phyloP scores from a whole-genome alignment of 2,113 vertebrate genomes.

The Tichodroma muraria region DNA sequence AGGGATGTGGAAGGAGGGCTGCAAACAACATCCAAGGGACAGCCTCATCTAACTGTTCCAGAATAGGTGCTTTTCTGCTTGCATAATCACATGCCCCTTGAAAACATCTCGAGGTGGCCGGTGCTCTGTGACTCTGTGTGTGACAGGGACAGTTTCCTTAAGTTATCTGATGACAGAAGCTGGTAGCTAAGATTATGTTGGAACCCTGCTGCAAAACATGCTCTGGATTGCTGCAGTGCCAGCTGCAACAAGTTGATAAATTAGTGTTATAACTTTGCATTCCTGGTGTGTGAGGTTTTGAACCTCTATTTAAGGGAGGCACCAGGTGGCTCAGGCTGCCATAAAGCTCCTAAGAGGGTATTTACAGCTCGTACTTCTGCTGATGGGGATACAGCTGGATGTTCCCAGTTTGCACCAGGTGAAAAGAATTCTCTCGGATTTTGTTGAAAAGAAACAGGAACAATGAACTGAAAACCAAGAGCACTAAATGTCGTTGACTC shows the following conservation, averaged over 20 bases:
- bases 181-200: background rate
- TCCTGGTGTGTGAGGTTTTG: background rate
- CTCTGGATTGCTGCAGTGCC: background rate
- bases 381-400: background rate
- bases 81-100: background rate
- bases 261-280: background rate
- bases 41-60: background rate
- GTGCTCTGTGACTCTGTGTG: background rate
- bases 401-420: background rate
- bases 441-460: background rate
- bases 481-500: background rate
- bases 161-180: background rate
- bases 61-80: background rate
- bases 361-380: background rate
- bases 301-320: background rate
- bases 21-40: background rate
- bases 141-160: background rate
- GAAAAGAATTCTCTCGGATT: background rate
- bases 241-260: background rate
- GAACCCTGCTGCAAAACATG: background rate
- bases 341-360: background rate
- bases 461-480: background rate
- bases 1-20: background rate
- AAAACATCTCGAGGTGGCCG: background rate
- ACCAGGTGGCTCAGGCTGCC: background rate